Evolutionary conservation across 2,113 vertebrate genomes (phyloP).

Genomic region (Ramphastos sulfuratus): DNA sequence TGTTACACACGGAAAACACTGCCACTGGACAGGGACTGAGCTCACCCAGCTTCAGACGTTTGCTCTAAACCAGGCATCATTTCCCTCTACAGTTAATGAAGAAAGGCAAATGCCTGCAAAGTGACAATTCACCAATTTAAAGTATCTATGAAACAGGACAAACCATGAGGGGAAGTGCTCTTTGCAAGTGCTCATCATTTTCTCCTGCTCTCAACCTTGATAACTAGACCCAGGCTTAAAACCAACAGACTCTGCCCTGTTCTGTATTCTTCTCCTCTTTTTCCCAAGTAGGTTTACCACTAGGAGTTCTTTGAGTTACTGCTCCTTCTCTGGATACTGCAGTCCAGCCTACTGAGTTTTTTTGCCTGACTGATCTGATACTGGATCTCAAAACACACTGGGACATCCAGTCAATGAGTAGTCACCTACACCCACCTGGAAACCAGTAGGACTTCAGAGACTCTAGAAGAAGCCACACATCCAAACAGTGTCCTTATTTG

Average conservation of each 20-base stretch:
- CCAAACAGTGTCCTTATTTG: background rate
- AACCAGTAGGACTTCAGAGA: background rate
- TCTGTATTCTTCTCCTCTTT: background rate
- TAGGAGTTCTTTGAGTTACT: background rate
- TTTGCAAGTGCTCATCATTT: background rate
- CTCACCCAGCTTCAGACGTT: background rate
- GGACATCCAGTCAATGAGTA: background rate
- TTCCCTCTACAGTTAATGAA: background rate
- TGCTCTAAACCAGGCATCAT: background rate
- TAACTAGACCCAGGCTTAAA: background rate
- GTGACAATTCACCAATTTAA: background rate
- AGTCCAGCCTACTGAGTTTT: background rate
- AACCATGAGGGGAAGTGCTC: background rate
- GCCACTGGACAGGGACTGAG: background rate
- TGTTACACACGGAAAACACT: background rate
- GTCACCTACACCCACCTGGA: background rate
- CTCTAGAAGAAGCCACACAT: background rate
- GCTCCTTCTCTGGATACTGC: background rate
- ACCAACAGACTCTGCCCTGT: accelerated
- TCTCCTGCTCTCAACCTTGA: accelerated
- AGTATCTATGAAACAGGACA: background rate
- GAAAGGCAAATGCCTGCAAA: background rate
- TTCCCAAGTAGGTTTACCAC: background rate
- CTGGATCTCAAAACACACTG: background rate
- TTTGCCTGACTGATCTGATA: background rate